Conservation (phyloP, 2,113 vertebrate species). For the Nettapus auritus region DNA sequence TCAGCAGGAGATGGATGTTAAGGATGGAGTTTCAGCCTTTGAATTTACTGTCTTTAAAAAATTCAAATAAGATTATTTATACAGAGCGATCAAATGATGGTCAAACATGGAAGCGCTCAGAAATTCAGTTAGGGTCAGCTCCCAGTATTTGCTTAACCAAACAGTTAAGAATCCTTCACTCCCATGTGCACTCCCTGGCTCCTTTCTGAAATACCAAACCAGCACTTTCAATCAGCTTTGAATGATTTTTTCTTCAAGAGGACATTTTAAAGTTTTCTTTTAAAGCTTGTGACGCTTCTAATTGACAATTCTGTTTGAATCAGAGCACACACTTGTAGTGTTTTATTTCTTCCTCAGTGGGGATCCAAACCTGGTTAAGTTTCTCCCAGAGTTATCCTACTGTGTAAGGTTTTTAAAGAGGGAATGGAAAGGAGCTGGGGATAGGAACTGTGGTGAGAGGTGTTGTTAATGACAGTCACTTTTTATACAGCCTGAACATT, state of each 20-base stretch:
- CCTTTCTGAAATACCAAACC: not conserved
- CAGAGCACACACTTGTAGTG: rapidly evolving
- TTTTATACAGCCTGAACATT: not conserved
- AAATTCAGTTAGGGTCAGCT: not conserved
- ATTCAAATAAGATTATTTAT: constrained; percentile 49
- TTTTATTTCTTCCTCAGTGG: not conserved
- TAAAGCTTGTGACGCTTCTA: not conserved
- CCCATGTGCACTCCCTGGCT: not conserved
- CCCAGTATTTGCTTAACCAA: not conserved
- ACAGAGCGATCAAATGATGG: constrained; percentile 39
- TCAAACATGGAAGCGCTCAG: not conserved
- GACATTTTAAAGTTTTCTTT: not conserved
- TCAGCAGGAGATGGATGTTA: constrained; percentile 14
- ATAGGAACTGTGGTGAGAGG: not conserved
- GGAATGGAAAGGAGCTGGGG: not conserved
- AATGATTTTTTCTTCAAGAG: not conserved
- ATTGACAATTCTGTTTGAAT: not conserved
- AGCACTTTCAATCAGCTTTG: not conserved
- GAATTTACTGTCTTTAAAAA: constrained; percentile 29
- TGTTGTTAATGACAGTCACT: not conserved
- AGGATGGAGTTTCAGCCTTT: constrained; percentile 1
- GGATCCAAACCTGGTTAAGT: not conserved
- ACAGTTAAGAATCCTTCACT: not conserved
- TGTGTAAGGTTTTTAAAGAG: not conserved
- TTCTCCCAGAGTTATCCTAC: not conserved